phyloP scores from a whole-genome alignment of 1,140 invertebrate species.

The Tyrophagus putrescentiae region DNA sequence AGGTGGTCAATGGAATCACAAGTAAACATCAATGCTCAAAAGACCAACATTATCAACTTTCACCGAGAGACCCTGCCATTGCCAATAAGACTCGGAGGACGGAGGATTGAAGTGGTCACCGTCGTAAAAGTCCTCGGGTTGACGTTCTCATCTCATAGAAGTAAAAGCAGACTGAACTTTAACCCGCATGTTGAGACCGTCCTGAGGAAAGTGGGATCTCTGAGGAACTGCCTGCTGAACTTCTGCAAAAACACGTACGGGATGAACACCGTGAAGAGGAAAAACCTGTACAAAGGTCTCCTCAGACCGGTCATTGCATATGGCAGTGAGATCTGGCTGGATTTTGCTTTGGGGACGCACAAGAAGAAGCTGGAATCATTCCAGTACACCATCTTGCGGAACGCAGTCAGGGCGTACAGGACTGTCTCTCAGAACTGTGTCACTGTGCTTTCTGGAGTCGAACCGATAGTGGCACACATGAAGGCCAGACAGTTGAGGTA shows the following conservation, averaged over 20 bases:
- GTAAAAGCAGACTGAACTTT: too few relatives aligned
- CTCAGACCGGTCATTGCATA: background rate
- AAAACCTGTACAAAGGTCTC: background rate
- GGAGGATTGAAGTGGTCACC: too few relatives aligned
- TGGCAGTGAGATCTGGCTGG: background rate
- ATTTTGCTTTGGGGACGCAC: background rate
- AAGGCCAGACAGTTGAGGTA: too few relatives aligned
- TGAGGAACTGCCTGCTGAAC: background rate
- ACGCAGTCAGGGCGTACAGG: background rate
- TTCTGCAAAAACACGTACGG: background rate
- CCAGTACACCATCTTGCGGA: background rate
- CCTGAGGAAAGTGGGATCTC: too few relatives aligned
- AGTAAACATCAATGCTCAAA: too few relatives aligned
- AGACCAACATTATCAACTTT: too few relatives aligned
- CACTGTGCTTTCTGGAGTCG: background rate
- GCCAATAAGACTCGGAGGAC: too few relatives aligned
- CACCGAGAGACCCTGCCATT: too few relatives aligned
- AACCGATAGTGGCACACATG: background rate
- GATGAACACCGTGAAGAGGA: background rate
- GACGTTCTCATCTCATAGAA: too few relatives aligned
- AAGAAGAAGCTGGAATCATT: background rate
- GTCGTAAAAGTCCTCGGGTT: too few relatives aligned
- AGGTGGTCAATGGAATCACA: constrained; percentile 2
- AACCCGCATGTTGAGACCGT: too few relatives aligned
- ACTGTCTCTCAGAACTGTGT: background rate